phyloP scores from a whole-genome alignment of 2,888 invertebrate species.

The Norana najaformis region DNA sequence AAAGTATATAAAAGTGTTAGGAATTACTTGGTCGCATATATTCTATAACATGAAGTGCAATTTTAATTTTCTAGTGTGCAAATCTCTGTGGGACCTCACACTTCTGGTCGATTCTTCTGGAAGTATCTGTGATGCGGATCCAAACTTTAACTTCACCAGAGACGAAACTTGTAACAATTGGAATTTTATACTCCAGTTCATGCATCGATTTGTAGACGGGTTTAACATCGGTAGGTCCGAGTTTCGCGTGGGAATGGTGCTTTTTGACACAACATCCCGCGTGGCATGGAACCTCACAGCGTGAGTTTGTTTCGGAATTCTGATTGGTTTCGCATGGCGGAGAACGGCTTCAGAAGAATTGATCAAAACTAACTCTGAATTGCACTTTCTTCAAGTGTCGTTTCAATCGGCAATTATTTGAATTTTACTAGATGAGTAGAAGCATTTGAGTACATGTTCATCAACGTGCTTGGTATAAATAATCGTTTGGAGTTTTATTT shows the following conservation, averaged over 20 bases:
- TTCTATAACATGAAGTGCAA: too few species aligned
- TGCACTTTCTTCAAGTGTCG: too few species aligned
- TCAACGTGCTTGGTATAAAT: too few species aligned
- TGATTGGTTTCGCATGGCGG: background rate
- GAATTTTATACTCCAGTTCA: constrained; percentile 1
- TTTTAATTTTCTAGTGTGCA: background rate
- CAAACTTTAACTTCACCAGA: constrained; percentile 18
- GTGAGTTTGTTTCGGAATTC: constrained; percentile 15
- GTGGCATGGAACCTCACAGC: background rate
- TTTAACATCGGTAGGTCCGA: background rate
- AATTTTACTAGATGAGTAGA: too few species aligned
- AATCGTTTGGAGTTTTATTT: too few species aligned
- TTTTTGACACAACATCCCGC: background rate
- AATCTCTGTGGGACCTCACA: background rate
- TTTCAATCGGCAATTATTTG: too few species aligned
- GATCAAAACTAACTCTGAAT: too few species aligned
- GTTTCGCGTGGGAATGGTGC: background rate
- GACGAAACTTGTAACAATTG: constrained; percentile 32
- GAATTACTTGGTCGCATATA: too few species aligned
- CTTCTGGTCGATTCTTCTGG: constrained; percentile 27
- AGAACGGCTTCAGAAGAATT: background rate
- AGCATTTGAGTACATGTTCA: too few species aligned
- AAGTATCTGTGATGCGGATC: constrained; percentile 34
- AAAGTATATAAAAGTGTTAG: too few species aligned
- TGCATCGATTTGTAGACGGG: background rate